Evolutionary conservation across 1,140 invertebrate genomes (phyloP), one percentile per base, ranked within the genome.

Genomic region (Trachymyrmex septentrionalis): DNA sequence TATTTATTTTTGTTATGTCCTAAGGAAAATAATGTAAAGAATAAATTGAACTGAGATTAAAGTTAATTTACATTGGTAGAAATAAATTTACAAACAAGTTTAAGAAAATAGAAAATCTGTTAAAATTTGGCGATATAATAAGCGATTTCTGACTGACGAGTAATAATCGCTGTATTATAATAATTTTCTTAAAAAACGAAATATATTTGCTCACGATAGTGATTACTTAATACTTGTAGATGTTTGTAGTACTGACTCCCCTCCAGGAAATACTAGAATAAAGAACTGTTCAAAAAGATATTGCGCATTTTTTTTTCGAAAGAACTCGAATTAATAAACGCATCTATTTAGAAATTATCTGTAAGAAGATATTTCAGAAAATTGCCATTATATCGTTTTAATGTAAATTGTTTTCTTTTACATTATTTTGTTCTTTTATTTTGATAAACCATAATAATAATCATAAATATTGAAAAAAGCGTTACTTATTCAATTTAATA

Each of bases 211-310:
- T 71, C 24, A 27, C 1, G 19, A 80, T 10, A n/a, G 10, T n/a
- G 7, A 69, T 81, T 71, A 57, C 16, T 71, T 57, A 3, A 55
- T 21, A n/a, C 24, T 53, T 80, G 24, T n/a, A n/a, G 10, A 48
- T 78, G 1, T 4, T 61, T 24, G 16, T 19, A 63, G 10, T 7
- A 59, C 6, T 38, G 30, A 1, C 0, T 63, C 61, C 16, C 14
- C 21, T 0, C 27, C 27, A 34, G 19, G 16, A 73, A 21, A 73
- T 2, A 10, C n/a, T 14, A 7, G 27, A 16, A 34, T 34, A 6
- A 57, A 55, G 9, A 73, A 73, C 4, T 67, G n/a, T 69, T 75
- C 1, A 16, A 16, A 34, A 24, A 44, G 2, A 27, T 44, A 9
- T 44, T 9, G 21, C 9, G 4, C 0, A 4, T 14, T 0, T 34